These are phyloP conservation scores for Colletes gigas DNA, from an alignment of 1,140 invertebrate species.

Conservation along the genomic window DNA sequence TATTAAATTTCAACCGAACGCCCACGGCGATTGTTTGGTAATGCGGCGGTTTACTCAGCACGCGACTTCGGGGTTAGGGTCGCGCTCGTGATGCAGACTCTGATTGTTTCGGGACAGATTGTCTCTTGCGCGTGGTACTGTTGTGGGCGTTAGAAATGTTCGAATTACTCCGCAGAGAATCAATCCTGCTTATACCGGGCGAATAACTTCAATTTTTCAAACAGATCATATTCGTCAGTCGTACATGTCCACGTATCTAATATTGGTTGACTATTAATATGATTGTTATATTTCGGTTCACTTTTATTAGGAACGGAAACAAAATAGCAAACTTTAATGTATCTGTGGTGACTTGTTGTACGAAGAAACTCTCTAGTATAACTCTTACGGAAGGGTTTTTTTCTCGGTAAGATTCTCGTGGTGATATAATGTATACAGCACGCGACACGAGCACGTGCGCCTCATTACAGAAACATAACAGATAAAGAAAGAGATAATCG, in stretches of 20 bases:
- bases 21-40: constrained; percentile 6
- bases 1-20: constrained; percentile 22
- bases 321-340: no score
- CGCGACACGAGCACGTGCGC: not conserved
- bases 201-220: not conserved
- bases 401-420: not conserved
- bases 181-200: no score
- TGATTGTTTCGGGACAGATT: not conserved
- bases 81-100: not conserved
- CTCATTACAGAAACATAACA: not conserved
- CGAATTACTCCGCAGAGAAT: no score
- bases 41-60: not conserved
- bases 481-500: not conserved
- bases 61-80: not conserved
- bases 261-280: no score
- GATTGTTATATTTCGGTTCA: no score
- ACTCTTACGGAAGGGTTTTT: no score
- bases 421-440: not conserved
- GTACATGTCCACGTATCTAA: no score
- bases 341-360: no score
- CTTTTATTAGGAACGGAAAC: no score
- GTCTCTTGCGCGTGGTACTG: not conserved
- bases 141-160: not conserved
- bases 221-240: no score
- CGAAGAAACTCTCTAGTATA: no score